Evolutionary conservation across 2,888 invertebrate genomes (phyloP).

Genomic region (Zaprionus bogoriensis): DNA sequence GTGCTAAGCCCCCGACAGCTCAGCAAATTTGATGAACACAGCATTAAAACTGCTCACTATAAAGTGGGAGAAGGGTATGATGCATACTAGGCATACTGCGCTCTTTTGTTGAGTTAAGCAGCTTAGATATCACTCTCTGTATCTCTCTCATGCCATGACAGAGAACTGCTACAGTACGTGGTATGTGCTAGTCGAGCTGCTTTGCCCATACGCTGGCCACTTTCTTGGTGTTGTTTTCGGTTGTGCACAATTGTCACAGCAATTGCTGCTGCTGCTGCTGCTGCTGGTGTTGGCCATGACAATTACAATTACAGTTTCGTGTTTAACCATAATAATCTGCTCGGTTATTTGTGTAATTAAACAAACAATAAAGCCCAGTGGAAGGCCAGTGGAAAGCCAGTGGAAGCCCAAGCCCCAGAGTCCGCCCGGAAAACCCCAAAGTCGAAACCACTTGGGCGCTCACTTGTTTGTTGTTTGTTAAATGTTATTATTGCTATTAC

Average conservation of each 20-base stretch:
- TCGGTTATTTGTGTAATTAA: slow-evolving; percentile 71
- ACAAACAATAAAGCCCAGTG: slow-evolving; percentile 62
- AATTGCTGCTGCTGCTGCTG: too few species aligned
- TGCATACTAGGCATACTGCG: too few species aligned
- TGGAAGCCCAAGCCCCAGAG: slow-evolving; percentile 14
- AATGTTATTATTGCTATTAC: slow-evolving; percentile 43
- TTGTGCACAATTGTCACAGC: slow-evolving; percentile 56
- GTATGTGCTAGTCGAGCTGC: slow-evolving; percentile 1
- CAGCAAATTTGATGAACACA: not conserved
- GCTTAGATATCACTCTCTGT: not conserved
- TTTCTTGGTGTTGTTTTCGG: slow-evolving; percentile 6
- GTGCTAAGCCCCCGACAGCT: not conserved
- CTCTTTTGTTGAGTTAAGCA: not conserved
- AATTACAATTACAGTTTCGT: slow-evolving; percentile 66
- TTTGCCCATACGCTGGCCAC: not conserved
- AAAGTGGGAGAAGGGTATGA: not conserved
- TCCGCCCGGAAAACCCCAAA: slow-evolving; percentile 27
- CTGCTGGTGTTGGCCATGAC: slow-evolving; percentile 55
- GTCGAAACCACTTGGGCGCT: slow-evolving; percentile 46
- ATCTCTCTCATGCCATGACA: not conserved
- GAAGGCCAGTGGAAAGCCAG: slow-evolving; percentile 22
- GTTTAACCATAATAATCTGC: slow-evolving; percentile 76
- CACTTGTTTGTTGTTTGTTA: slow-evolving; percentile 44
- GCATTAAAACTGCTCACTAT: not conserved
- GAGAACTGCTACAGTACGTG: not conserved